These are phyloP conservation scores for Crambe crambe DNA, from an alignment of 37 sponge, comb jelly and placozoan species.

Conservation along the genomic window DNA sequence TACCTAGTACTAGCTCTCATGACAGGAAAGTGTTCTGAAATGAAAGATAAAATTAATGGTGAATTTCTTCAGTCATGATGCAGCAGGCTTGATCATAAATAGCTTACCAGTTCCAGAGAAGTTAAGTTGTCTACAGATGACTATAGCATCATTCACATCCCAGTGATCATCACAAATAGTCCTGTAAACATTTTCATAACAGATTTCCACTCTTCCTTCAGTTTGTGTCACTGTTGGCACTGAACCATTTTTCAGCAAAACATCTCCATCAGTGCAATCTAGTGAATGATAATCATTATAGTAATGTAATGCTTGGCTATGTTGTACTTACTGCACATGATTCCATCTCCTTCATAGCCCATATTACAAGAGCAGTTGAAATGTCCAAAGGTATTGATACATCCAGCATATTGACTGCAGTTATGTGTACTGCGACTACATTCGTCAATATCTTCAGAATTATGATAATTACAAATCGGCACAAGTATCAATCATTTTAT, in stretches of 20 bases:
- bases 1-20: constrained; percentile 1
- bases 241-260: constrained; percentile 27
- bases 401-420: constrained; percentile 16
- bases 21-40: background rate
- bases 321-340: background rate
- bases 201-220: constrained; percentile 19
- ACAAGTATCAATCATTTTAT: background rate
- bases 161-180: constrained; percentile 25
- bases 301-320: too few species aligned
- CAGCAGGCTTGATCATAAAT: too few species aligned
- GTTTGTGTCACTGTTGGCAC: background rate
- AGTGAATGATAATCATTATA: too few species aligned
- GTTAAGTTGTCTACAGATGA: constrained; percentile 38
- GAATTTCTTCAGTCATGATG: too few species aligned
- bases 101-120: constrained; percentile 18
- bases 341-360: constrained; percentile 28
- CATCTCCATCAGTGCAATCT: constrained; percentile 37
- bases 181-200: background rate
- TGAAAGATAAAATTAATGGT: too few species aligned
- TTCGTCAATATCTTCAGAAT: constrained; percentile 26
- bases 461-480: background rate
- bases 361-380: constrained; percentile 24
- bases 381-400: constrained; percentile 17
- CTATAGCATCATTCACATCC: constrained; percentile 15
- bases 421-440: background rate